Conservation (phyloP, 2,888 invertebrate genomes). For the Caradrina clavipalpis region DNA sequence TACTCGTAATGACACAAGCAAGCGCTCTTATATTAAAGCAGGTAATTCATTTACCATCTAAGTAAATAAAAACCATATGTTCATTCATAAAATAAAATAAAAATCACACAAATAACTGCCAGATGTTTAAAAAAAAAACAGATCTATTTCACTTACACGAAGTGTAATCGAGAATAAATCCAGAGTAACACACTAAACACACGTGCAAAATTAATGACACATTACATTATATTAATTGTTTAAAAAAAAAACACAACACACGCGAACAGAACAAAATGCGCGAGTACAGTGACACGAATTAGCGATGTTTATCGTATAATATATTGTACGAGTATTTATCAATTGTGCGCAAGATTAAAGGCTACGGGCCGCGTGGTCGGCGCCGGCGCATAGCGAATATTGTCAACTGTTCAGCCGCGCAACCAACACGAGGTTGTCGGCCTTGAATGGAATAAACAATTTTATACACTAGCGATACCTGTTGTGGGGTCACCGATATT, state of each 20-base stretch:
- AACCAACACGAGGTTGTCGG: slow-evolving; percentile 77
- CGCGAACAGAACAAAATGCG: slow-evolving; percentile 40
- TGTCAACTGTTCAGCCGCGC: slow-evolving; percentile 72
- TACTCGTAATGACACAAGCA: slow-evolving; percentile 6
- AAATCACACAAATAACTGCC: background rate
- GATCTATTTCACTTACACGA: slow-evolving; percentile 42
- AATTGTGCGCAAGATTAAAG: slow-evolving; percentile 58
- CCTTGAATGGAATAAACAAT: slow-evolving; percentile 77
- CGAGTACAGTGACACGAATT: slow-evolving; percentile 60
- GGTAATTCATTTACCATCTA: background rate
- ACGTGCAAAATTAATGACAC: slow-evolving; percentile 41
- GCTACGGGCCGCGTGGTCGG: slow-evolving; percentile 66
- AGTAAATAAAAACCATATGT: slow-evolving; percentile 6
- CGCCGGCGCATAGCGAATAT: slow-evolving; percentile 84
- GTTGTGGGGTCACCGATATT: slow-evolving; percentile 69
- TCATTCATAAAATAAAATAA: slow-evolving; percentile 3
- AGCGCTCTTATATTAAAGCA: background rate
- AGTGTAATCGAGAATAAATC: slow-evolving; percentile 18
- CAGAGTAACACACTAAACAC: slow-evolving; percentile 28
- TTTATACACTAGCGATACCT: slow-evolving; percentile 71
- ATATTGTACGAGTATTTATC: slow-evolving; percentile 59
- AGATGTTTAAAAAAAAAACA: slow-evolving; percentile 12
- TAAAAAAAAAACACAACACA: slow-evolving; percentile 53
- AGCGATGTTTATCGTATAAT: slow-evolving; percentile 58
- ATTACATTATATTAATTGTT: slow-evolving; percentile 44